phyloP scores from a whole-genome alignment of 1,140 invertebrate genomes.

The Metaphire vulgaris region DNA sequence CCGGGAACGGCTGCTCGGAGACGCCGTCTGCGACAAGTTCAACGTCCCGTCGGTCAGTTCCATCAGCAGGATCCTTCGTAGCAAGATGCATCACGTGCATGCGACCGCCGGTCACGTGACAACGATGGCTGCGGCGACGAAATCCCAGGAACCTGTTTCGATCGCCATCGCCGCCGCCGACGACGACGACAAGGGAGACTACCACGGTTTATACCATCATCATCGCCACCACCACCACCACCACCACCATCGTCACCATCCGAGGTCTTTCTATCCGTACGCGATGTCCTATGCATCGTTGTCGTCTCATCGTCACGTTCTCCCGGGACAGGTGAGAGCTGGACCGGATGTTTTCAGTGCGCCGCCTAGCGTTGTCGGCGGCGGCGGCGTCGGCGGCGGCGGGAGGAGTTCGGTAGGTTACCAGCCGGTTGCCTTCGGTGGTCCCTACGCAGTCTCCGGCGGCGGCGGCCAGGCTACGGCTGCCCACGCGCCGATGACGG shows the following conservation, averaged over 20 bases:
- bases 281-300: neutral
- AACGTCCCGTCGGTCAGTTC: slow-evolving; percentile 98
- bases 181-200: no score
- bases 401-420: no score
- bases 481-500: neutral
- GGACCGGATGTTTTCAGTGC: neutral
- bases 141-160: neutral
- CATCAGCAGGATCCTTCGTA: slow-evolving; percentile 91
- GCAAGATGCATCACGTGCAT: slow-evolving; percentile 24
- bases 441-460: no score
- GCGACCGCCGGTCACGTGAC: no score
- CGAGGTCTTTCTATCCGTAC: neutral
- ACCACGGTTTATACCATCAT: neutral
- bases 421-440: neutral
- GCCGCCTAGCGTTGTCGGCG: neutral
- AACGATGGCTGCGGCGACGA: neutral
- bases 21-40: slow-evolving; percentile 95
- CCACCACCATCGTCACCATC: no score
- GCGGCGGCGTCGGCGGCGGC: no score
- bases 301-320: neutral
- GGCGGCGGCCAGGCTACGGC: no score
- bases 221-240: no score
- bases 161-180: neutral
- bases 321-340: neutral
- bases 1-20: slow-evolving; percentile 85